Percentiles rank a stretch among this genome's conserved stretches.
phyloP scores from a whole-genome alignment of 2,888 invertebrate species.

The Allacma fusca region DNA sequence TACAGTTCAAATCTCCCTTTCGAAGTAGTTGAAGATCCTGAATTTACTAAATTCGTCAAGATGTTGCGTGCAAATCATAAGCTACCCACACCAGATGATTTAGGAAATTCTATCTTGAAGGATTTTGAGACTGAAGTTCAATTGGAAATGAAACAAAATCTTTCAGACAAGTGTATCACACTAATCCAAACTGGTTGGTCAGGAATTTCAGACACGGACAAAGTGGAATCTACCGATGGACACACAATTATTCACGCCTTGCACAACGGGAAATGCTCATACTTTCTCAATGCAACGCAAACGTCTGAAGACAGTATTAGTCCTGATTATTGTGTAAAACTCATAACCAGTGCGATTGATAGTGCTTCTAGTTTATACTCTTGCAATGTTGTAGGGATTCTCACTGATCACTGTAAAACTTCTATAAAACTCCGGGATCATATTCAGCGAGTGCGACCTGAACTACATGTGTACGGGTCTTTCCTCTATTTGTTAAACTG shows the following conservation, averaged over 20 bases:
- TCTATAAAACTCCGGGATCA: neutral
- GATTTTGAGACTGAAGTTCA: conserved; percentile 37
- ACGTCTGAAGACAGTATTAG: neutral
- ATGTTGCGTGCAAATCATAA: conserved; percentile 24
- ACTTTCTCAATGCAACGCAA: conserved; percentile 12
- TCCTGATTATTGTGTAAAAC: neutral
- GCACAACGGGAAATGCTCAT: conserved; percentile 25
- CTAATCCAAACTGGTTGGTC: conserved; percentile 50
- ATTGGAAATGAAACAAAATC: neutral
- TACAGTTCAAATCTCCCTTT: conserved; percentile 47
- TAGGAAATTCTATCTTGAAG: conserved; percentile 32
- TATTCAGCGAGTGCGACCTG: neutral
- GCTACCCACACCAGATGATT: conserved; percentile 29
- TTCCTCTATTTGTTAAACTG: neutral
- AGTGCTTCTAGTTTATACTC: conserved; percentile 5
- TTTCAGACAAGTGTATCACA: conserved; percentile 32
- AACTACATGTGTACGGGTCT: conserved; percentile 15
- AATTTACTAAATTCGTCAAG: conserved; percentile 35
- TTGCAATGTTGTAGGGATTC: conserved; percentile 11
- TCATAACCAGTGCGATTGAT: neutral
- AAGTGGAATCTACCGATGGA: neutral
- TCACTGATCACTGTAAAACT: conserved; percentile 13
- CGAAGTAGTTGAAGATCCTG: conserved; percentile 40
- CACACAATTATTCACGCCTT: conserved; percentile 14
- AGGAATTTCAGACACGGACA: neutral